Evolutionary conservation across 2,797 vertebrate species (phyloP).

Genomic region (Myotis pilosus): DNA sequence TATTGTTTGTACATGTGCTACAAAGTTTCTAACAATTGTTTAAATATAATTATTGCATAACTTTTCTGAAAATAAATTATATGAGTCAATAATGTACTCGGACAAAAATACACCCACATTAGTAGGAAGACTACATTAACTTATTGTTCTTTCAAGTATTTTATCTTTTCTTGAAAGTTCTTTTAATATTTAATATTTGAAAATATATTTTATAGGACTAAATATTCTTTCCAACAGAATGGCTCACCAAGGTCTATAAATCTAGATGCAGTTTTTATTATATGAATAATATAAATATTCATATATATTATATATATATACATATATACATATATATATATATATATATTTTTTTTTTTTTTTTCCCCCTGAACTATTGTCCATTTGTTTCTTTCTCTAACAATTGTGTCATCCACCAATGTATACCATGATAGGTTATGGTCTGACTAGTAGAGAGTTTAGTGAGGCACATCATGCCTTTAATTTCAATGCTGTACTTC

Average conservation of each 20-base stretch:
- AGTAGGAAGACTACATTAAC: neutral
- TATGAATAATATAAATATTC: neutral
- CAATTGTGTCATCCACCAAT: neutral
- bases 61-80: conserved; percentile 4
- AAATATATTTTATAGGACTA: neutral
- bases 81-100: neutral
- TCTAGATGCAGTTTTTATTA: neutral
- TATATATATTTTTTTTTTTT: too few species aligned
- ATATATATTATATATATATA: too few species aligned
- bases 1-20: neutral
- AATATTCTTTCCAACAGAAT: conserved; percentile 19
- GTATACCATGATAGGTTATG: neutral
- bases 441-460: neutral
- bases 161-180: neutral
- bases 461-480: neutral
- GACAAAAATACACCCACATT: neutral
- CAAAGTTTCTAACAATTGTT: neutral
- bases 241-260: neutral
- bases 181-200: neutral
- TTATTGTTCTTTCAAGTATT: neutral
- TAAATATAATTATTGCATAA: neutral
- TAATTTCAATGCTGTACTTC: neutral
- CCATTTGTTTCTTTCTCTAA: neutral
- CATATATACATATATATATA: too few species aligned
- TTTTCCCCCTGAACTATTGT: neutral